phyloP scores from a whole-genome alignment of 2,888 invertebrate genomes.

The Ornithoptera alexandrae region DNA sequence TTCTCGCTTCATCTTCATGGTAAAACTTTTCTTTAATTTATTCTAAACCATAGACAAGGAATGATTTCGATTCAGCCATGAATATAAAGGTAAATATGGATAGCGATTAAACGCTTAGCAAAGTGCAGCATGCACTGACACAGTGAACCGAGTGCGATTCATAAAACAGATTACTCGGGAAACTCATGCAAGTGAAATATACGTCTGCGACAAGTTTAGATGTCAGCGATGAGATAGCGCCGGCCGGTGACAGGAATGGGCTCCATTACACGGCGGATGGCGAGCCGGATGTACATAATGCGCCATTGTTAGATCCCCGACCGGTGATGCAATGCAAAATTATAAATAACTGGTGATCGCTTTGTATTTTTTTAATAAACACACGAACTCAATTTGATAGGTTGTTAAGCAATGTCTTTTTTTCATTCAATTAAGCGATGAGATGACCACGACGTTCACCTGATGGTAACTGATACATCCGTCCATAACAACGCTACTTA shows the following conservation, averaged over 20 bases:
- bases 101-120: not conserved
- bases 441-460: too few species aligned
- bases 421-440: too few species aligned
- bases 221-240: constrained; percentile 22
- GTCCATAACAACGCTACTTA: too few species aligned
- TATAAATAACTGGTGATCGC: too few species aligned
- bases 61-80: not conserved
- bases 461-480: too few species aligned
- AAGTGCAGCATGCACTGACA: constrained; percentile 15
- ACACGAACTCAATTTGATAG: too few species aligned
- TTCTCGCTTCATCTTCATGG: too few species aligned
- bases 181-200: constrained; percentile 28
- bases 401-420: too few species aligned
- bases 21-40: too few species aligned
- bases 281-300: not conserved
- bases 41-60: not conserved
- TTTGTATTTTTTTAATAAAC: too few species aligned
- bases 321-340: too few species aligned
- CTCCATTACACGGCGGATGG: constrained; percentile 11
- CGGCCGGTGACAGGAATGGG: constrained; percentile 14
- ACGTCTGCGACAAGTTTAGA: constrained; percentile 17
- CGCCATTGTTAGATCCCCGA: not conserved
- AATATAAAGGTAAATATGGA: not conserved
- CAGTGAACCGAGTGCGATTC: constrained; percentile 14
- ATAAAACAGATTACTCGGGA: constrained; percentile 16